Evolutionary conservation across 2,797 vertebrate species (phyloP).

Genomic region (Calcarius lapponicus): DNA sequence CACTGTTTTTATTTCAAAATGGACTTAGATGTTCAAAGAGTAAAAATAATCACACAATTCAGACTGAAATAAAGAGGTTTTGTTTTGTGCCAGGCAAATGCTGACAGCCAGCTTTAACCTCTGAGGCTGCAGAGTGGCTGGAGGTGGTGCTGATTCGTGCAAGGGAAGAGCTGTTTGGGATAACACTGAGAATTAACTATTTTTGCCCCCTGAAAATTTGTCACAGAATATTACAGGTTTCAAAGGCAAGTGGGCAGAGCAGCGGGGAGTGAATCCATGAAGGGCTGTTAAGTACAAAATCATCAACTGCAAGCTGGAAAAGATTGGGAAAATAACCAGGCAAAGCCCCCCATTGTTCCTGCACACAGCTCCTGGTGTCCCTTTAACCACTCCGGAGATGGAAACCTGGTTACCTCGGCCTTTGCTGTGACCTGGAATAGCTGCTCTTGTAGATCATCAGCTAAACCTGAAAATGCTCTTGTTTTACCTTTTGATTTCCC

Average conservation of each 20-base stretch:
- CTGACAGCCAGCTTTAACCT: conserved; percentile 7
- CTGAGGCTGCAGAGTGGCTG: background rate
- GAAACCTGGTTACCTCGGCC: background rate
- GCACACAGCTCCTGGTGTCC: background rate
- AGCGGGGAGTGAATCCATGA: background rate
- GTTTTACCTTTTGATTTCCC: background rate
- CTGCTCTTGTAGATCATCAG: background rate
- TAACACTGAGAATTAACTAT: background rate
- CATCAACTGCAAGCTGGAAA: background rate
- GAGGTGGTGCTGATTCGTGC: background rate
- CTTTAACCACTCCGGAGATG: background rate
- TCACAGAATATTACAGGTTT: background rate
- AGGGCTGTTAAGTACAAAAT: background rate
- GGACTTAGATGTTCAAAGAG: background rate
- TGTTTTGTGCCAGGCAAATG: background rate
- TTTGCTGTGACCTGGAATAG: background rate
- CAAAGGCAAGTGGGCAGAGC: background rate
- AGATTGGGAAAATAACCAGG: background rate
- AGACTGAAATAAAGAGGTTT: conserved; percentile 6
- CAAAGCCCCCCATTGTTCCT: background rate
- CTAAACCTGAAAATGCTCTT: background rate
- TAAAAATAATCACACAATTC: background rate
- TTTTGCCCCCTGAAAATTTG: conserved; percentile 11
- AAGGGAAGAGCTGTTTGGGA: background rate
- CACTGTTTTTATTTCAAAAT: background rate